phyloP scores from a whole-genome alignment of 2,888 invertebrate species.

The Rhingia campestris region DNA sequence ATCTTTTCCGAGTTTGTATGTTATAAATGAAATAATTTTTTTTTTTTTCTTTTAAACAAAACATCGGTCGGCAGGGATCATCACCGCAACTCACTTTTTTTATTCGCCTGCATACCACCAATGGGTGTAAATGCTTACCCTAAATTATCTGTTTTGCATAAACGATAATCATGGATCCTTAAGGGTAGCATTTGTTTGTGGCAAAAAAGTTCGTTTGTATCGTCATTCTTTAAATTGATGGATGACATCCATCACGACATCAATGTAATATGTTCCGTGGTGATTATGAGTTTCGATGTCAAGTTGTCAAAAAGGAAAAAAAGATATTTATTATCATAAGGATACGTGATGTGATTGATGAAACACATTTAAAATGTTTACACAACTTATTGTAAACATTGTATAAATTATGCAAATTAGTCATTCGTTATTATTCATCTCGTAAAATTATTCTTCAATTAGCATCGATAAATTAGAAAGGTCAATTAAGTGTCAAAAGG shows the following conservation, averaged over 20 bases:
- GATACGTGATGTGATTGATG: conserved; percentile 30
- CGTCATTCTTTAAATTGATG: conserved; percentile 41
- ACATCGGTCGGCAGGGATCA: too few relatives aligned
- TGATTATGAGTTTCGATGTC: conserved; percentile 45
- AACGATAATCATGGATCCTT: conserved; percentile 3
- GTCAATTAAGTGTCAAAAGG: conserved; percentile 20
- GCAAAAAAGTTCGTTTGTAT: conserved; percentile 16
- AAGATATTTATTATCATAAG: not conserved
- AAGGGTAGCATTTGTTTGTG: conserved; percentile 6
- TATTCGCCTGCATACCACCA: not conserved
- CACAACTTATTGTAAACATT: not conserved
- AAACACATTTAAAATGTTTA: not conserved
- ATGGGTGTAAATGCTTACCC: conserved; percentile 34
- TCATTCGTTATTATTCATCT: not conserved
- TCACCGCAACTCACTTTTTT: too few relatives aligned
- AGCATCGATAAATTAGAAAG: conserved; percentile 17
- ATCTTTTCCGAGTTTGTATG: too few relatives aligned
- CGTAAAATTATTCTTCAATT: not conserved
- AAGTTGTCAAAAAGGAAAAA: conserved; percentile 17
- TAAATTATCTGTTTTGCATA: conserved; percentile 55
- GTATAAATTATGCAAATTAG: too few relatives aligned
- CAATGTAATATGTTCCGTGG: conserved; percentile 12
- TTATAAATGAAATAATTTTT: too few relatives aligned
- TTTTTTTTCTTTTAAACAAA: too few relatives aligned
- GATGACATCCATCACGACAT: conserved; percentile 35